Conservation (phyloP, 2,113 vertebrate genomes). For the Peucedramus taeniatus region DNA sequence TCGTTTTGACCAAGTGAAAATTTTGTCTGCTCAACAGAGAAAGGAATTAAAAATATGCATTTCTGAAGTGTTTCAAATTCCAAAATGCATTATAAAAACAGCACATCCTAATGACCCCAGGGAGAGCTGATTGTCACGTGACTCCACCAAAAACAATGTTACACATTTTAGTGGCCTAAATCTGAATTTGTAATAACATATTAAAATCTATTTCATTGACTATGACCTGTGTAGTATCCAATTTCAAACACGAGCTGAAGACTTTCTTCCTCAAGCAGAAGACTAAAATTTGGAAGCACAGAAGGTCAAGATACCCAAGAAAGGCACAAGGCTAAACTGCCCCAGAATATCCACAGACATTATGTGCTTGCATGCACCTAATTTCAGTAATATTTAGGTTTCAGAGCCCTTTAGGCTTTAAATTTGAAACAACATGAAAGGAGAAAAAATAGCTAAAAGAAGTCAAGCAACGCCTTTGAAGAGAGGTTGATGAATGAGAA, state of each 20-base stretch:
- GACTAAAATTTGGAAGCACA: neutral
- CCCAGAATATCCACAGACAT: neutral
- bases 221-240: neutral
- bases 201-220: neutral
- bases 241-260: neutral
- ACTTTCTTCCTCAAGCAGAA: neutral
- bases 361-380: neutral
- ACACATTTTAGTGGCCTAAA: neutral
- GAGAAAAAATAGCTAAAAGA: neutral
- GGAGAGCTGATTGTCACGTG: neutral
- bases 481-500: neutral
- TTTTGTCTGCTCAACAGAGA: neutral
- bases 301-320: neutral
- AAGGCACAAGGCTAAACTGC: neutral
- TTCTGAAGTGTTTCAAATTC: neutral
- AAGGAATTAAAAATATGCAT: neutral
- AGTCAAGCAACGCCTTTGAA: neutral
- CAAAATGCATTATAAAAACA: neutral
- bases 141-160: neutral
- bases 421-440: neutral
- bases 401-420: neutral
- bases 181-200: neutral
- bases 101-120: neutral
- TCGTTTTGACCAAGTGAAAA: neutral
- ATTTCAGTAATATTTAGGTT: neutral